Base-by-base conservation (phyloP, 1,140 invertebrate genomes). In the Anoplophora glabripennis region DNA sequence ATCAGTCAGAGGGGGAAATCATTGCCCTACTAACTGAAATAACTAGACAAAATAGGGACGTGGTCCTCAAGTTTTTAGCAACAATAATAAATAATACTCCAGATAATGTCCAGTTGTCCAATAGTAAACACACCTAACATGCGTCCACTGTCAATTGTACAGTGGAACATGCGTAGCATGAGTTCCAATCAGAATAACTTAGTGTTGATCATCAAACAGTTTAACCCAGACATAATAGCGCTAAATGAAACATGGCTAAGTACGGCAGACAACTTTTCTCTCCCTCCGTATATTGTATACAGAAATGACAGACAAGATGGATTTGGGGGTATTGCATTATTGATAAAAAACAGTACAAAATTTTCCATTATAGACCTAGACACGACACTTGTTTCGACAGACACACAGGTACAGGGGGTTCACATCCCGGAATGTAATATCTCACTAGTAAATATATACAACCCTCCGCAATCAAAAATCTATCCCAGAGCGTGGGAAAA, bases 211-310 rank as follows among this genome's bases (percentile, higher is more conserved):
- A 40, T 48, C n/a, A 57, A 35, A 12, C 14, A 57, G 4, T 12
- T 48, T 14, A 18, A 48, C 14, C 44, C 45, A 8, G 55, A 57
- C 14, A 37, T 57, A 33, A 21, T 57, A 38, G n/a, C n/a, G 9
- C 12, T 57, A 11, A 49, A 47, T 14, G 55, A 57, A 57, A 57
- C 55, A 5, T 57, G 55, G 45, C 36, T 57, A 12, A 57, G 48
- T 4, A 2, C 28, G 7, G 15, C 3, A 17, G 9, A 17, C n/a
- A 57, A 49, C 15, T 35, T 57, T 11, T 17, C n/a, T 48, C 4
- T 57, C n/a, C 35, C 14, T 3, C 18, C 17, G 11, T 49, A 21
- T 15, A 38, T 18, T 14, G 37, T 36, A 12, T 4, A 48, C 3
- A 57, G 55, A 38, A 4, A 37, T 0, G 45, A 48, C 28, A 51